A percentile compares a stretch with the other conserved stretches of the same genome.
Evolutionary conservation across 2,888 invertebrate species (phyloP).

Genomic region (Platycheirus rosarum): DNA sequence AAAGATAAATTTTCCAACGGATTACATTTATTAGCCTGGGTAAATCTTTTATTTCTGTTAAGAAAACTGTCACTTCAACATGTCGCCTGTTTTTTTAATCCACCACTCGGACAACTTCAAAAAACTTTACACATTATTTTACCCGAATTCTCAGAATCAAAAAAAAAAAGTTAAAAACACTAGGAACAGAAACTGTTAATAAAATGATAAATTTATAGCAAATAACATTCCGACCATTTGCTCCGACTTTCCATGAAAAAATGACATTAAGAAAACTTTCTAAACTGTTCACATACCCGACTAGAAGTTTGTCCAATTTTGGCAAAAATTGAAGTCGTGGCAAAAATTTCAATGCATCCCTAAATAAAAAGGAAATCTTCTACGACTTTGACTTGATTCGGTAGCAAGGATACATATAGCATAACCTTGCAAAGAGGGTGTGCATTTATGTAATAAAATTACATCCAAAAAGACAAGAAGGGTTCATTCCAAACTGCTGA

Average conservation of each 20-base stretch:
- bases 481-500: background rate
- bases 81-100: background rate
- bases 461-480: slow-evolving; percentile 3
- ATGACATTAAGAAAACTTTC: slow-evolving; percentile 50
- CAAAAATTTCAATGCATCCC: slow-evolving; percentile 54
- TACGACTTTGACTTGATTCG: slow-evolving; percentile 32
- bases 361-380: slow-evolving; percentile 9
- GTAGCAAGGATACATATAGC: slow-evolving; percentile 9
- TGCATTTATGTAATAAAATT: slow-evolving; percentile 32
- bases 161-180: background rate
- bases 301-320: slow-evolving; percentile 58
- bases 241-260: slow-evolving; percentile 18
- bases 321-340: slow-evolving; percentile 67
- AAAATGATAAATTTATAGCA: slow-evolving; percentile 63
- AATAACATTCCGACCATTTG: slow-evolving; percentile 45
- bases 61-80: slow-evolving; percentile 4
- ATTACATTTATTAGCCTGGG: background rate
- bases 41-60: background rate
- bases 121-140: slow-evolving; percentile 29
- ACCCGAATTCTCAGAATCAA: slow-evolving; percentile 8
- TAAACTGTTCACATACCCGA: slow-evolving; percentile 47
- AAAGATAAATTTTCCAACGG: background rate
- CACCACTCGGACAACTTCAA: slow-evolving; percentile 18
- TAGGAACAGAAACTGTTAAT: slow-evolving; percentile 23
- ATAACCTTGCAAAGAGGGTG: slow-evolving; percentile 11